These are phyloP conservation scores for Rhopilema esculentum DNA, from an alignment of 30 jellyfish, hydroid and myxozoan genomes.

Conservation along the genomic window DNA sequence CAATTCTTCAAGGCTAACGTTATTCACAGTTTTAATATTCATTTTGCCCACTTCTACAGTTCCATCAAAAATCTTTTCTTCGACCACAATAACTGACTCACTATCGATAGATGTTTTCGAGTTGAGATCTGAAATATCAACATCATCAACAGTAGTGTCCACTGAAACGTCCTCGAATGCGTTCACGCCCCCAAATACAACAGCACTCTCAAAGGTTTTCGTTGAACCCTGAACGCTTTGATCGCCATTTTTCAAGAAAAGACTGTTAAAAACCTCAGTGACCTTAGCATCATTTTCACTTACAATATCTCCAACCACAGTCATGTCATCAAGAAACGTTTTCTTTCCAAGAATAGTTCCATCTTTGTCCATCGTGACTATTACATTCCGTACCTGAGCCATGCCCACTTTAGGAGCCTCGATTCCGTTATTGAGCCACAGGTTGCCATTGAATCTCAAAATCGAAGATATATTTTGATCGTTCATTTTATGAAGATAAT, in stretches of 20 bases:
- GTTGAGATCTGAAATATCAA: constrained; percentile 51
- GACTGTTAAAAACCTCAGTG: constrained; percentile 30
- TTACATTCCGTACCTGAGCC: not conserved
- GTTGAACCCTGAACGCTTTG: constrained; percentile 52
- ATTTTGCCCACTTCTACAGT: not conserved
- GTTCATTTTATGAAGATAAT: constrained; percentile 12
- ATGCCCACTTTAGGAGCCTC: constrained; percentile 29
- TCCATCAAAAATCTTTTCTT: not conserved
- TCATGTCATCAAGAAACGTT: constrained; percentile 18
- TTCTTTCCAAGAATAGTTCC: constrained; percentile 50
- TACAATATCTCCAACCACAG: constrained; percentile 8
- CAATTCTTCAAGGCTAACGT: constrained; percentile 52
- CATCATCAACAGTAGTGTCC: constrained; percentile 62
- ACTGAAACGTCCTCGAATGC: constrained; percentile 29
- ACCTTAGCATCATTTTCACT: not conserved
- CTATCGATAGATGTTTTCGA: not conserved
- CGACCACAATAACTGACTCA: not conserved
- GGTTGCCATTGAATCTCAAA: not conserved
- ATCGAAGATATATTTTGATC: constrained; percentile 43
- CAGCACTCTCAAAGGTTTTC: not conserved
- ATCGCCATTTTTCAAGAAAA: constrained; percentile 15
- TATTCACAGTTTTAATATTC: constrained; percentile 20
- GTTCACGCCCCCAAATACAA: not conserved
- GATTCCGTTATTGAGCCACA: not conserved
- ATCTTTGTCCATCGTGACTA: constrained; percentile 24